phyloP scores from a whole-genome alignment of 2,797 vertebrate genomes.

The Propithecus perrieri region DNA sequence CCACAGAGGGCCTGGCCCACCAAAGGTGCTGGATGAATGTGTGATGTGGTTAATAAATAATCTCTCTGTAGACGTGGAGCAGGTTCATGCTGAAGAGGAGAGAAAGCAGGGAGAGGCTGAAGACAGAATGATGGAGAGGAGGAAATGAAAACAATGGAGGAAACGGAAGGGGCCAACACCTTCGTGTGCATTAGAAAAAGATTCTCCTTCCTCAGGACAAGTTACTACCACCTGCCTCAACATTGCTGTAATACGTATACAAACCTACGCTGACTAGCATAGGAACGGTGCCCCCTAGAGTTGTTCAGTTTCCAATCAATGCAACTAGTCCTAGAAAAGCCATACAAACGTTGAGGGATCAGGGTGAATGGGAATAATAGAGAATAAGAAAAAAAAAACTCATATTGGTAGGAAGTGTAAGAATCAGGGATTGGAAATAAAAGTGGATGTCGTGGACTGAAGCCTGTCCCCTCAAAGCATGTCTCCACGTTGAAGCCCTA shows the following conservation, averaged over 20 bases:
- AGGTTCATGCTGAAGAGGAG: neutral
- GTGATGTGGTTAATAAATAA: neutral
- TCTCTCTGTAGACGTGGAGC: neutral
- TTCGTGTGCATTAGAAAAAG: neutral
- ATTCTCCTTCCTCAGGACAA: neutral
- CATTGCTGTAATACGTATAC: rapidly evolving
- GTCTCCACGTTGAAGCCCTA: neutral
- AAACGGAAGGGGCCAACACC: neutral
- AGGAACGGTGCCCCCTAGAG: neutral
- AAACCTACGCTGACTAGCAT: neutral
- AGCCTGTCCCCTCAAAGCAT: neutral
- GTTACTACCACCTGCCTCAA: neutral
- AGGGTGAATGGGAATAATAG: too few relatives aligned
- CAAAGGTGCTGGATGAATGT: neutral
- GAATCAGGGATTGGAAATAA: neutral
- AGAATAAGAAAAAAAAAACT: neutral
- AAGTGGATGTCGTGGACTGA: neutral
- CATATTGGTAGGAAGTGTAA: neutral
- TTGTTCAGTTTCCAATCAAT: neutral
- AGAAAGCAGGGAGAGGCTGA: neutral
- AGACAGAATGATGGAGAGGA: neutral
- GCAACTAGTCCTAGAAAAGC: neutral
- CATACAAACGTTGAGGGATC: neutral
- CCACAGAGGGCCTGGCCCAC: neutral
- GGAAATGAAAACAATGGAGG: neutral